Evolutionary conservation across 2,113 vertebrate species (phyloP), one percentile per base, ranked within the genome.

Genomic region (Cygnus buccinator): DNA sequence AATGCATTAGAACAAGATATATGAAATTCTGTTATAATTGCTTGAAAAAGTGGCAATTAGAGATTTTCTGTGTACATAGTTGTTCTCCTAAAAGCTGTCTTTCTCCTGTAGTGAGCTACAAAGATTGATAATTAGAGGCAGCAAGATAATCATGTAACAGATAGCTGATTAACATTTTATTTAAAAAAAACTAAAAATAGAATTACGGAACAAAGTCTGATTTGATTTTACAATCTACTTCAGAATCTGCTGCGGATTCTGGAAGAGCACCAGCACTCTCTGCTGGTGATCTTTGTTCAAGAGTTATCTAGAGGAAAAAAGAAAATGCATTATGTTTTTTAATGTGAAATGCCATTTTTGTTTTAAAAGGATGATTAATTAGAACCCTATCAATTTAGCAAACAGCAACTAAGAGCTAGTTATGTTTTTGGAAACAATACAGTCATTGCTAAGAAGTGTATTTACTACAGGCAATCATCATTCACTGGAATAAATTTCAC

Each of bases 191-290:
- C 66, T 76, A 94, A 90, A 92, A 78, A 92, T 84, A 81, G 90
- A 92, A 70, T 43, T 71, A 43, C 4, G 10, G 87, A 85, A 77
- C 39, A 21, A 93, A 72, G 23, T 75, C 77, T 57, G 72, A 85
- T 79, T 33, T 52, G 79, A 79, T 92, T 89, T 94, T 84, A 78
- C 70, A 43, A 72, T 68, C 46, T 5, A 43, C 48, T 86, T 84
- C 72, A 75, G 48, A 79, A 46, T 72, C 66, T 50, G 70, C 20
- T 89, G 77, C 35, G 59, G 14, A 15, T 62, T 39, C 58, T 75
- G 26, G 71, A 90, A 90, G 96, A 92, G 71, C 78, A 92, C 48
- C 82, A 97, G 96, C 93, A 94, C 94, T 90, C 94, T 83, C 96
- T 97, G 94, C 95, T 97, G 96, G 96, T 58, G 52, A 94, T 61